Conservation (phyloP, 2,888 invertebrate species). For the Tenthredo mesomela region DNA sequence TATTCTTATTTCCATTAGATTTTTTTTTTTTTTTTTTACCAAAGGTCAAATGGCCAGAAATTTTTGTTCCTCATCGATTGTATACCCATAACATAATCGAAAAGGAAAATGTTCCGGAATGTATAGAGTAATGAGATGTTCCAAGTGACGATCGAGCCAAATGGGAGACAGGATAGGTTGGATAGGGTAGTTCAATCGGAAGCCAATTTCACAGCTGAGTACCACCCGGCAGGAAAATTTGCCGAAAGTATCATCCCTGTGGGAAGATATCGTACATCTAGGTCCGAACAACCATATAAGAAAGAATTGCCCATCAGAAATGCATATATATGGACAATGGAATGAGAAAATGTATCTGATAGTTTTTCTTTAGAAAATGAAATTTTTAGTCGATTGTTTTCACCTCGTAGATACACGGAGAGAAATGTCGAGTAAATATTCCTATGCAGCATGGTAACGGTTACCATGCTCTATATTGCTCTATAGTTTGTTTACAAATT, state of each 20-base stretch:
- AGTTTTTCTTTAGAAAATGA: neutral
- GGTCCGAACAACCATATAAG: neutral
- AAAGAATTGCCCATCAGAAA: neutral
- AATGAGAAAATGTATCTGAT: neutral
- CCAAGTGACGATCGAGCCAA: conserved; percentile 46
- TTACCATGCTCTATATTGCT: no score
- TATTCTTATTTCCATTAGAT: neutral
- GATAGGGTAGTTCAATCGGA: conserved; percentile 51
- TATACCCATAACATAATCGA: neutral
- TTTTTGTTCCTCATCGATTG: neutral
- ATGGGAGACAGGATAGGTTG: conserved; percentile 10
- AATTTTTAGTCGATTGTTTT: neutral
- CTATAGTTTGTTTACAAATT: no score
- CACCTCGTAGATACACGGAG: neutral
- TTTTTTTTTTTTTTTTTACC: no score
- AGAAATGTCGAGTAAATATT: no score
- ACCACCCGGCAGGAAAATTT: conserved; percentile 36
- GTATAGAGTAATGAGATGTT: conserved; percentile 38
- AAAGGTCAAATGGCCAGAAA: neutral
- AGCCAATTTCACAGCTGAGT: conserved; percentile 50
- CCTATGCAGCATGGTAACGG: no score
- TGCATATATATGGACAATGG: neutral
- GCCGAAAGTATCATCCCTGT: conserved; percentile 29
- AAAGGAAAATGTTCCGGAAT: neutral
- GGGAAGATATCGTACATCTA: neutral